Base-by-base conservation (phyloP, 2,113 vertebrate genomes). In the Philantomba maxwellii region DNA sequence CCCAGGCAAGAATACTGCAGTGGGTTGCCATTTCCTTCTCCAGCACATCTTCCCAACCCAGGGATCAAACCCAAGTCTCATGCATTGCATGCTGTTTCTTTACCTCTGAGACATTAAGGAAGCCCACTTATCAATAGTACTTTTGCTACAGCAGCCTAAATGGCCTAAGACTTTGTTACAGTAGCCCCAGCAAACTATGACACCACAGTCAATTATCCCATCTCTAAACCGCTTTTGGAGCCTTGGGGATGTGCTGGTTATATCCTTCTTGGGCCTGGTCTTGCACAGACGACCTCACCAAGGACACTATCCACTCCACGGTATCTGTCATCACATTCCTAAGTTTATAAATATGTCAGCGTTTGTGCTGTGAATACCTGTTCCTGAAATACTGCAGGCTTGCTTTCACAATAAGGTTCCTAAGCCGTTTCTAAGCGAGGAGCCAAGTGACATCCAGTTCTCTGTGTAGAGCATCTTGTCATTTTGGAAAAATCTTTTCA, bases 401-500 rank as follows among this genome's bases (percentile, higher is more conserved):
- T 90, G 17, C 19, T 45, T 75, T 62, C 62, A 89, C 51, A 39
- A 55, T 21, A 19, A 60, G 16, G 47, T 26, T 36, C 62, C 80
- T 47, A 53, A 77, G 11, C 17, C 0, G 3, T 58, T 81, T 96
- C 47, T 75, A 83, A 62, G 0, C 39, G 53, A 62, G 53, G 28
- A 75, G 19, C n/a, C 90, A 28, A 39, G 28, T 14, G n/a, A 81
- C 77, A 58, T 25, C 26, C 77, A 36, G 1, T 7, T 89, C 26
- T 58, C 98, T 98, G 89, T 25, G 98, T 97, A 94, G 95, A 82
- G 83, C 94, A 97, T 93, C 97, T 86, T 13, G 98, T 94, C 1
- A 23, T 21, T 98, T 94, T 70, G 53, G 43, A 64, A 64, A 98
- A 60, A 66, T 98, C 88, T 81, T 97, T 97, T 93, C 6, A 94